Percentiles rank a stretch among this genome's conserved stretches.
Conservation (phyloP, 2,888 invertebrate species). For the Dione juno region DNA sequence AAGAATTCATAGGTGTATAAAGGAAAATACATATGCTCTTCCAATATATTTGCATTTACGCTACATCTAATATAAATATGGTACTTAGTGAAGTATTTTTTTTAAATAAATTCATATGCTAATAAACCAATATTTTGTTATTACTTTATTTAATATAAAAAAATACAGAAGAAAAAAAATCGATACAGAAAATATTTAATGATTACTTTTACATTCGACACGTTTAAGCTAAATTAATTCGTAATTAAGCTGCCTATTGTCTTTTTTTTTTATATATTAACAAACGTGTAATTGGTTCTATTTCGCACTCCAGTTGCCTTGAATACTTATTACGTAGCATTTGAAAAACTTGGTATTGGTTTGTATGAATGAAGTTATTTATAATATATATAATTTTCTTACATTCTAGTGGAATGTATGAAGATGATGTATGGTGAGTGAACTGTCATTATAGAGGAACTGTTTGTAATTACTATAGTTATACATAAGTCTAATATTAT, state of each 20-base stretch:
- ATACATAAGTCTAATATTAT: slow-evolving; percentile 13
- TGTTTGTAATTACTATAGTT: slow-evolving; percentile 13
- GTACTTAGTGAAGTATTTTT: too few species aligned
- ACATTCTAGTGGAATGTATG: slow-evolving; percentile 11
- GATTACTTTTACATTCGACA: slow-evolving; percentile 3
- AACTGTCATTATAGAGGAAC: slow-evolving; percentile 10
- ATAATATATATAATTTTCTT: slow-evolving; percentile 25
- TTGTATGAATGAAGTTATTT: slow-evolving; percentile 27
- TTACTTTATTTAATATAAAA: too few species aligned
- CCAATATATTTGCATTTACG: too few species aligned
- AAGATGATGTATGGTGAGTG: neutral
- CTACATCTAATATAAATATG: too few species aligned
- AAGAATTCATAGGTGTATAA: too few species aligned
- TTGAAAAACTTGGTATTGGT: slow-evolving; percentile 21
- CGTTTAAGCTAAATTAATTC: neutral
- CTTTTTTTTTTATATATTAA: slow-evolving; percentile 15
- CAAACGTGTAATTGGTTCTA: slow-evolving; percentile 11
- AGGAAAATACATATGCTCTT: too few species aligned
- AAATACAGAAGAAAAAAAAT: neutral
- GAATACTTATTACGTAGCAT: slow-evolving; percentile 7
- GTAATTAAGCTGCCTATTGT: neutral
- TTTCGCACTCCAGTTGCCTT: slow-evolving; percentile 26
- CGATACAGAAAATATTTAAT: neutral
- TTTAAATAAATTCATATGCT: too few species aligned
- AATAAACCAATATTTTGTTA: too few species aligned